Percentiles rank a stretch among this genome's conserved stretches.
phyloP scores from a whole-genome alignment of 1,140 invertebrate genomes.

The Papilio helenus region DNA sequence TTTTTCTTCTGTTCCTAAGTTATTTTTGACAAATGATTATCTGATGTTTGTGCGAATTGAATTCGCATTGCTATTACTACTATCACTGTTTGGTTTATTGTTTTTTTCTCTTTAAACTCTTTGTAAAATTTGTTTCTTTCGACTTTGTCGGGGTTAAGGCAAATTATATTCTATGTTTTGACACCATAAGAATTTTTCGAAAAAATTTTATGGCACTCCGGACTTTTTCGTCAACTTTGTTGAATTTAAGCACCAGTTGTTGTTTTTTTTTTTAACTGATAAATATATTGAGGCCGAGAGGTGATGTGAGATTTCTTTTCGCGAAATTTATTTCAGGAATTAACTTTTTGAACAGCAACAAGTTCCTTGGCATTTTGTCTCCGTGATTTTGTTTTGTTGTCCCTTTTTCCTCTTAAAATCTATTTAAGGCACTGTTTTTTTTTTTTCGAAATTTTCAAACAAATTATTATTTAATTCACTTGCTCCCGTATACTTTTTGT shows the following conservation, averaged over 20 bases:
- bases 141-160: constrained; percentile 78
- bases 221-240: constrained; percentile 69
- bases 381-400: constrained; percentile 66
- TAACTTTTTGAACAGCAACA: constrained; percentile 79
- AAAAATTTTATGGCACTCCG: constrained; percentile 73
- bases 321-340: constrained; percentile 80
- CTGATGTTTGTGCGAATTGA: constrained; percentile 59
- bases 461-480: constrained; percentile 56
- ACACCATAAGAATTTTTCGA: constrained; percentile 69
- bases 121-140: constrained; percentile 49
- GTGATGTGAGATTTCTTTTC: constrained; percentile 78
- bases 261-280: constrained; percentile 72
- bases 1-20: constrained; percentile 52
- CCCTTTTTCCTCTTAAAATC: constrained; percentile 65
- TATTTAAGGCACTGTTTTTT: constrained; percentile 77
- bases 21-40: constrained; percentile 56
- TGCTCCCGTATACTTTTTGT: constrained; percentile 69
- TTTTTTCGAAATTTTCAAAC: constrained; percentile 57
- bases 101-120: constrained; percentile 53
- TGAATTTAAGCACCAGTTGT: constrained; percentile 62
- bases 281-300: constrained; percentile 75
- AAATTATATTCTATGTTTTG: constrained; percentile 55
- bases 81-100: constrained; percentile 62
- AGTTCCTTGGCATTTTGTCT: constrained; percentile 81
- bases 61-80: constrained; percentile 75